These are phyloP conservation scores for Drosophila fuyamai DNA, from an alignment of 1,140 invertebrate genomes.

Conservation along the genomic window DNA sequence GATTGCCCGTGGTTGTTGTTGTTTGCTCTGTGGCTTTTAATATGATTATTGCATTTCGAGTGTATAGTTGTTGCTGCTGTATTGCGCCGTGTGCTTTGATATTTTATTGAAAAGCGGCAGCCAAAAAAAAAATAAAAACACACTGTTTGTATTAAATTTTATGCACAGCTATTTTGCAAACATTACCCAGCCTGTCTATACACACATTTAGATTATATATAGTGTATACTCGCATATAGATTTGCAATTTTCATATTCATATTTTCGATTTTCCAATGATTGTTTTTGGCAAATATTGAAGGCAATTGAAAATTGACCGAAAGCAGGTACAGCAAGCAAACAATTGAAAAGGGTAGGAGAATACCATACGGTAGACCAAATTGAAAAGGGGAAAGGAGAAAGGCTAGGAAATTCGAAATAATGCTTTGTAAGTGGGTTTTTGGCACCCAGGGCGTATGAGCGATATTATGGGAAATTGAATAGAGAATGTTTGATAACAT, in stretches of 20 bases:
- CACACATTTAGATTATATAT: slow-evolving; percentile 9
- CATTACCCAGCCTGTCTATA: slow-evolving; percentile 32
- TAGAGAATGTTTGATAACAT: slow-evolving; percentile 19
- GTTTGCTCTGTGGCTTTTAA: slow-evolving; percentile 67
- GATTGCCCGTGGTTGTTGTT: slow-evolving; percentile 54
- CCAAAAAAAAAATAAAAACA: neutral
- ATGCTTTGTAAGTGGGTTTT: neutral
- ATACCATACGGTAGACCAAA: slow-evolving; percentile 1
- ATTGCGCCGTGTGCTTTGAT: slow-evolving; percentile 41
- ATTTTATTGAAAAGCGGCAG: slow-evolving; percentile 40
- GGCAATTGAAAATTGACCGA: slow-evolving; percentile 46
- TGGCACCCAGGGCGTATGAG: slow-evolving; percentile 26
- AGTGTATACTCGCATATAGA: slow-evolving; percentile 27
- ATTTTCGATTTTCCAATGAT: slow-evolving; percentile 51
- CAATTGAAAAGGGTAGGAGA: slow-evolving; percentile 18
- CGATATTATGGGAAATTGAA: slow-evolving; percentile 36
- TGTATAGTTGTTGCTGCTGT: slow-evolving; percentile 31
- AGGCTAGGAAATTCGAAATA: slow-evolving; percentile 4
- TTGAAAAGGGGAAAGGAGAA: neutral
- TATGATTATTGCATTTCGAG: slow-evolving; percentile 83
- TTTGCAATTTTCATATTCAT: slow-evolving; percentile 48
- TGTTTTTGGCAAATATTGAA: slow-evolving; percentile 56
- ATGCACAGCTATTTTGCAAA: slow-evolving; percentile 43
- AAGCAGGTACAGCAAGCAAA: slow-evolving; percentile 39
- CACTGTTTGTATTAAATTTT: slow-evolving; percentile 48